Evolutionary conservation across 53 echinoderm and acorn worm species (phyloP), one percentile per base, ranked within the genome.

Genomic region (Actinopyga echinites): DNA sequence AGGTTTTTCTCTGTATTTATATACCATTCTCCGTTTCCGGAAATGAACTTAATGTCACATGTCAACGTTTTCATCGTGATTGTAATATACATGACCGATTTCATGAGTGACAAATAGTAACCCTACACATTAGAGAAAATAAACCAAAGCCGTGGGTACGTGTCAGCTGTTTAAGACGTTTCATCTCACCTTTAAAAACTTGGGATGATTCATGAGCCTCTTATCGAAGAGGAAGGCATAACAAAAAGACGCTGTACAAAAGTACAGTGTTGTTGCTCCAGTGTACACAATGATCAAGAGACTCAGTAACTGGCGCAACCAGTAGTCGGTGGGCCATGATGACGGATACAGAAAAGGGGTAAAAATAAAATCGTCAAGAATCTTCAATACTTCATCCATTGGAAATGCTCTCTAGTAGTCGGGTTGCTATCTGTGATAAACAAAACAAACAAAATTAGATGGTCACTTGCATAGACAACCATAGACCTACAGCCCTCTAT

Each of bases 371-470:
- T 82, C 78, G 79, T 95, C 95, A 2, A 89, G 56, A 1, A 87
- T 8, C 54, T 89, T 58, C 49, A 95, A 83, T 12, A 93, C 93
- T 20, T 87, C 64, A 68, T 95, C 95, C 95, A 95, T 95, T 30
- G 37, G 7, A 12, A 36, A 13, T 30, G 62, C 7, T 49, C 49
- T 49, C 1, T 49, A 49, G 1, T n/a, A n/a, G n/a, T n/a, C n/a
- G n/a, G 40, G 4, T 40, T 15, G 0, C 17, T 49, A 15, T 49
- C 49, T 49, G 49, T 49, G 17, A 49, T 15, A 17, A 49, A 49
- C 13, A 17, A 49, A 49, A 49, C 13, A 17, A 17, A 49, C 13
- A 44, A 44, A 9, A 1, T 44, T 1, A 37, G 4, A 5, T 37
- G 12, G 13, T 13, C 17, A 2, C 17, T 15, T 49, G 49, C 15